Base-by-base conservation (phyloP, 2,888 invertebrate species). In the Mystacides longicornis region DNA sequence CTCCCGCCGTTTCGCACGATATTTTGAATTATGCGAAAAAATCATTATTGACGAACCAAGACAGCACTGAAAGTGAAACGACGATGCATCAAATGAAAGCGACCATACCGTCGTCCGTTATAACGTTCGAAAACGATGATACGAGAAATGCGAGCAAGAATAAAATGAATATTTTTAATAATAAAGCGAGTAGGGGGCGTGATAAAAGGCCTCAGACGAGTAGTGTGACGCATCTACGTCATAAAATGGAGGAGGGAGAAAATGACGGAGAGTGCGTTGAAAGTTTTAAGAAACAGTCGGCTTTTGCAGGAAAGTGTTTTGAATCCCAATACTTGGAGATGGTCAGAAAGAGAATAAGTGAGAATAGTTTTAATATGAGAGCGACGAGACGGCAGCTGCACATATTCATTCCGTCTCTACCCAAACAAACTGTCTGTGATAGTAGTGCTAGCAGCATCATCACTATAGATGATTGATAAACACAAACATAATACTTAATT, bases 401-500 rank as follows among this genome's bases (percentile, higher is more conserved):
- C 66, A 87, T 87, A 58, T 87, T 87, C 65, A 83, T 87, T 78
- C 87, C 87, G 0, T 74, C 81, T 66, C 70, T 83, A 60, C 79
- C 81, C 52, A 83, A 81, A 64, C 75, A 75, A 0, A 69, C 62
- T 19, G 55, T 64, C 1, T 66, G 70, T 0, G 73, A 71, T 57
- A 55, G 58, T 50, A 47, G 49, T 31, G 37, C 52, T n/a, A 57
- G 52, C 18, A 55, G 55, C 48, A 46, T 53, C 42, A 11, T 55
- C 7, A 43, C 52, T 4, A 31, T 22, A 23, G 55, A 55, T 37
- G 50, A 52, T 27, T 18, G 47, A 23, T 57, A 52, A 45, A 48
- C 7, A 43, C 11, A 9, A 31, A 43, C 43, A 43, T 43, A 18
- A 18, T 11, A 43, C 31, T 9, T 14, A 31, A 31, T 9, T 31